Evolutionary conservation across 2,888 invertebrate genomes (phyloP), one percentile per base, ranked within the genome.

Genomic region (Erebia palarica): DNA sequence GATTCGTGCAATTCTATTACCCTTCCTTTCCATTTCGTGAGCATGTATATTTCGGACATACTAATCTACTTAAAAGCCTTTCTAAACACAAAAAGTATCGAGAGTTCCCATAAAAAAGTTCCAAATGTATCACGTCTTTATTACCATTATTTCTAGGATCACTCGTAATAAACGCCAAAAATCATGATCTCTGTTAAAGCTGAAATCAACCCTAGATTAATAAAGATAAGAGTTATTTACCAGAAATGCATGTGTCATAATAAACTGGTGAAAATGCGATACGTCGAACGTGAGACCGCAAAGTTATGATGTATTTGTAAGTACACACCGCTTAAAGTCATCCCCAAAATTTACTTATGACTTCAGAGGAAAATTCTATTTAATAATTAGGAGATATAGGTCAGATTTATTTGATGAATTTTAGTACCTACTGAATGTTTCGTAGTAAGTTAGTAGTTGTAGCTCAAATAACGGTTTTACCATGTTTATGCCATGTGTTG

Each of bases 281-380:
- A 71, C 67, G 55, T 69, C 71, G 66, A 69, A 67, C 69, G 64
- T 60, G 69, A 67, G 21, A 51, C 69, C 66, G 67, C 69, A 71
- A 73, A 65, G 65, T 67, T 69, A 73, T 69, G 44, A 60, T 58
- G 47, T 65, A 60, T 58, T 68, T 16, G 44, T 44, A 51, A 11
- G 18, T 60, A 65, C 18, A 66, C 27, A 49, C 49, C 42, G 36
- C 59, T 18, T 21, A 36, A 47, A 64, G 49, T 53, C 16, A 47
- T 13, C 18, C 42, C 18, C 18, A 14, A 14, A 55, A 44, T 8
- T 63, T 10, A 1, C 51, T 57, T 49, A 51, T 67, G 18, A 7
- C 11, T 58, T 64, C 58, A 61, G 11, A 21, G 61, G 55, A 69
- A 68, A 55, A 65, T 72, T 55, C 18, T 1, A 21, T 18, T 49